Conservation (phyloP, 2,888 invertebrate genomes). For the Mythimna vitellina region DNA sequence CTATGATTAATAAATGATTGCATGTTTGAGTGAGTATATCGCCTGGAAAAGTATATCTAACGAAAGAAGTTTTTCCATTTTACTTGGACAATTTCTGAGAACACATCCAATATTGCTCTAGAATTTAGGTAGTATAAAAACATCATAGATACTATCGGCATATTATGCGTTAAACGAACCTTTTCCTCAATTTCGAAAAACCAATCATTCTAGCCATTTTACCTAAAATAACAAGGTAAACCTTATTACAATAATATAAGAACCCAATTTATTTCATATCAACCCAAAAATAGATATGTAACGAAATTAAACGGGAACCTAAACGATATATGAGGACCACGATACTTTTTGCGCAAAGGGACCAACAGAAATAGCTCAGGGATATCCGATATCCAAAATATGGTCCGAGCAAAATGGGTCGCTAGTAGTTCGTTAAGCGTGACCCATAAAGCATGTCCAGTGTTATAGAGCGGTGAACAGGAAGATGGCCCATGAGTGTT, state of each 20-base stretch:
- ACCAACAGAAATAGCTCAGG: slow-evolving; percentile 59
- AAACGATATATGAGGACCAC: neutral
- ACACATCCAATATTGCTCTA: neutral
- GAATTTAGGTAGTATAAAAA: neutral
- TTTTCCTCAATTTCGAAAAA: neutral
- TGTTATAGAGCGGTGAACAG: slow-evolving; percentile 36
- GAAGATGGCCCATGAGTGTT: slow-evolving; percentile 1
- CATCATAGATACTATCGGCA: neutral
- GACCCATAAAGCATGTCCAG: slow-evolving; percentile 72
- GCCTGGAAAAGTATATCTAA: neutral
- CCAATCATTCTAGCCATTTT: neutral
- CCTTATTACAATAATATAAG: slow-evolving; percentile 14
- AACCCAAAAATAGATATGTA: slow-evolving; percentile 1
- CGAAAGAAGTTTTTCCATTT: neutral
- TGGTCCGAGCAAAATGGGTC: slow-evolving; percentile 71
- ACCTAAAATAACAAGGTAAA: slow-evolving; percentile 6
- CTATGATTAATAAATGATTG: neutral
- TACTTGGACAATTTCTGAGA: neutral
- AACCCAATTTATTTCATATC: slow-evolving; percentile 9
- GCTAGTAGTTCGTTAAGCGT: slow-evolving; percentile 67
- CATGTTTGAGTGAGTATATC: neutral
- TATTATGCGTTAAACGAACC: neutral
- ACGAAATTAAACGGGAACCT: slow-evolving; percentile 13
- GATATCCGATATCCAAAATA: slow-evolving; percentile 64
- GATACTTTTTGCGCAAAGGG: slow-evolving; percentile 47